Base-by-base conservation (phyloP, 2,888 invertebrate genomes). In the Spatulosminthurus flaviceps region DNA sequence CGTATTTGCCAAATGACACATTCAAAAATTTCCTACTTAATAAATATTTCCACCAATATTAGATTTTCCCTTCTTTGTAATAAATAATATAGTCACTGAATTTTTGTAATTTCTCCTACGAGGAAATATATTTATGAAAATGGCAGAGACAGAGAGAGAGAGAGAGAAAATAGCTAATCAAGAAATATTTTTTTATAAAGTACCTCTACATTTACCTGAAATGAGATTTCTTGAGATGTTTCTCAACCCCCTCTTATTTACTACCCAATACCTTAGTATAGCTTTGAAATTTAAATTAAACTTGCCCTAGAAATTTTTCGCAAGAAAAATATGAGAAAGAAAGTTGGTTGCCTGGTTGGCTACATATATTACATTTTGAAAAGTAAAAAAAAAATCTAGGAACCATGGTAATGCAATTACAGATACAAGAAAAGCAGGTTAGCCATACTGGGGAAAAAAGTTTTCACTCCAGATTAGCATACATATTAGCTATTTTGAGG, bases 401-500 rank as follows among this genome's bases (percentile, higher is more conserved):
- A 21, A 60, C 60, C 60, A 60, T 60, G 21, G 60, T 21, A 21
- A 60, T 60, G 60, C 60, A 60, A 60, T 60, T 60, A 60, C 60
- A 60, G 60, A 60, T 13, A 60, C n/a, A 60, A 60, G 21, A 7
- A 9, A 43, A 60, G 60, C 60, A 34, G 34, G 34, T 34, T 34
- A 34, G 9, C 34, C 34, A 9, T 34, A 34, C 5, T 34, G 34
- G 34, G 34, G n/a, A n/a, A 34, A 9, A 60, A 60, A 60, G 60
- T 60, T 60, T 60, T 2, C 21, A 21, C 60, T 19, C 7, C 19
- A 60, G 60, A 60, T 60, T 60, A 60, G 60, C 60, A 60, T 60
- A 60, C 60, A 60, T 60, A 60, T 60, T 60, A 60, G 60, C 7
- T 60, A 60, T 60, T 60, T 60, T 60, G 60, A 21, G 60, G 60